Base-by-base conservation (phyloP, 2,113 vertebrate genomes). In the Jaculus jaculus region DNA sequence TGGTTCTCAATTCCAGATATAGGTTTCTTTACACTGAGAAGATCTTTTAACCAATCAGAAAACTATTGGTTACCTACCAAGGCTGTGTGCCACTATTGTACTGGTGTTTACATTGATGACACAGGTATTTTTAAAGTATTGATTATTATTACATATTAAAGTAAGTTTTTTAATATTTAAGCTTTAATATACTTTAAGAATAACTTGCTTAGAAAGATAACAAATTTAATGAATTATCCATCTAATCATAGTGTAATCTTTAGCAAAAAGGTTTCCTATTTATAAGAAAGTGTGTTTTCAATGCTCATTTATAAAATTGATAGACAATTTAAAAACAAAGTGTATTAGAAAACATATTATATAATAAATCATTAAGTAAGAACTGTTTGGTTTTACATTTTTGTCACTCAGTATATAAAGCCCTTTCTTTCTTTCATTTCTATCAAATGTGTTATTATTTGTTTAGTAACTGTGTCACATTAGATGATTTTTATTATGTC, bases 391-490 rank as follows among this genome's bases (percentile, higher is more conserved):
- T 7, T 63, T 92, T 81, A 47, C 21, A 69, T 87, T 68, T 72
- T 90, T 84, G 26, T 90, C 32, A 42, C 37, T 65, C 63, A 61
- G 10, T 84, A 28, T 85, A 34, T 79, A 51, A 87, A 75, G 32
- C 23, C 93, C 93, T 96, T 97, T 97, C 89, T 92, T 26, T 75
- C 97, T 97, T 95, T 95, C 51, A 37, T 91, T 97, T 96, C 87
- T 97, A 80, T 95, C 84, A 95, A 80, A 95, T 94, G 77, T 28
- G 9, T 61, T 68, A 37, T 79, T 0, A 0, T 13, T 8, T 80
- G 51, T 90, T 80, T 94, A 91, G 74, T 13, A 63, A 79, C 72
- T 73, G 83, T 92, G 30, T 83, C 81, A 81, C 61, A 73, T 74
- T 61, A 8, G 82, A 69, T 74, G 95, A 82, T 77, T 12, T 89